These are phyloP conservation scores for Uropetala carovei DNA, from an alignment of 2,888 invertebrate species.

Conservation along the genomic window DNA sequence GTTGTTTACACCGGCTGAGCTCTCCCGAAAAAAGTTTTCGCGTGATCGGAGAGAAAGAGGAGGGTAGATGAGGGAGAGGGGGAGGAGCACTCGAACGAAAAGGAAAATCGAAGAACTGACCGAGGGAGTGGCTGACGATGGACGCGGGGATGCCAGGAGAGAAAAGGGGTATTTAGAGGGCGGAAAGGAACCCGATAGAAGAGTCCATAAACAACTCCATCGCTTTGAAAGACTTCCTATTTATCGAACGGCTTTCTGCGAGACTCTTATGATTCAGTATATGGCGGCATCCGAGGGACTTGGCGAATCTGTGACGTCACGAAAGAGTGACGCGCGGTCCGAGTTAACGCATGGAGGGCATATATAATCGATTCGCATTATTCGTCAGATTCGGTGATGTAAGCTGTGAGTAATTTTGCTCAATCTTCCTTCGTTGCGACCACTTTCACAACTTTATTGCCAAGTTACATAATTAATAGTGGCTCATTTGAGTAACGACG, in stretches of 20 bases:
- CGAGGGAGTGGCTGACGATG: background rate
- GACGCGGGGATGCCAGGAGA: background rate
- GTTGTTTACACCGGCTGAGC: background rate
- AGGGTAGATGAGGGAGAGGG: too few species aligned
- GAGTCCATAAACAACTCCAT: background rate
- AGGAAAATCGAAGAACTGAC: background rate
- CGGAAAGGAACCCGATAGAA: background rate
- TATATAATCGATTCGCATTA: too few species aligned
- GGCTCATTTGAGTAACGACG: too few species aligned
- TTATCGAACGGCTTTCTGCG: constrained; percentile 10
- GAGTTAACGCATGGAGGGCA: too few species aligned
- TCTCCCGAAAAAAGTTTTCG: constrained; percentile 4
- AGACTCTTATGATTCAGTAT: background rate
- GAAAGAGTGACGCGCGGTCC: too few species aligned
- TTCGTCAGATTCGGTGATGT: too few species aligned
- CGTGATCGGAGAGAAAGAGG: background rate
- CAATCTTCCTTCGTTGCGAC: too few species aligned
- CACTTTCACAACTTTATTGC: too few species aligned
- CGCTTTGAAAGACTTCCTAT: background rate
- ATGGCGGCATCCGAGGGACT: too few species aligned
- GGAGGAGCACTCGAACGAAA: background rate
- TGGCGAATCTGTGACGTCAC: too few species aligned
- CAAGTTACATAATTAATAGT: too few species aligned
- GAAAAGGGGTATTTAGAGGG: background rate
- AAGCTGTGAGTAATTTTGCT: too few species aligned